These are phyloP conservation scores for Basileuterus tristriatus DNA, from an alignment of 2,797 vertebrate genomes.

Conservation along the genomic window DNA sequence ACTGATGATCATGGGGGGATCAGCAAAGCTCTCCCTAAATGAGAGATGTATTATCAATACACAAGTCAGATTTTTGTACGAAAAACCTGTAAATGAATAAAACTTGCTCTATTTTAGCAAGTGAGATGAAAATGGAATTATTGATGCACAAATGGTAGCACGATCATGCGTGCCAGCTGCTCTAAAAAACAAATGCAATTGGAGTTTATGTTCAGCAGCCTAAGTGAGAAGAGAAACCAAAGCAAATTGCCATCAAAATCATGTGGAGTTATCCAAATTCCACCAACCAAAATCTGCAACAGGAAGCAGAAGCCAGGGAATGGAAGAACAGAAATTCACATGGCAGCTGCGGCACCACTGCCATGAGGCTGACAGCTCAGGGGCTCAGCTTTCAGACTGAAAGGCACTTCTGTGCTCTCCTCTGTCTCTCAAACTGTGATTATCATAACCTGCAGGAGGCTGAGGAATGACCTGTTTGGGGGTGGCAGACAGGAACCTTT, in stretches of 20 bases:
- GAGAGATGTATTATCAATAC: neutral
- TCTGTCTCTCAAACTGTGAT: neutral
- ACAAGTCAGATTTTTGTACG: neutral
- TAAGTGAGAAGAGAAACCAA: conserved; percentile 24
- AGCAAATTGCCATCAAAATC: conserved; percentile 8
- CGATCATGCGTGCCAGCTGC: conserved; percentile 1
- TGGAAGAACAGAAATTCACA: neutral
- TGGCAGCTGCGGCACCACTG: neutral
- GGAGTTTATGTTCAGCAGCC: conserved; percentile 21
- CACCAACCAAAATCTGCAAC: neutral
- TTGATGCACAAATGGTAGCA: conserved; percentile 8
- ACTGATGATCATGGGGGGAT: conserved; percentile 1
- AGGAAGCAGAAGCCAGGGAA: neutral
- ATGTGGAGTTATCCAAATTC: neutral
- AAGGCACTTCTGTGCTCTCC: neutral
- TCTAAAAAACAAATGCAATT: conserved; percentile 26
- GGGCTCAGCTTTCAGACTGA: neutral
- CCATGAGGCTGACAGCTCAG: neutral
- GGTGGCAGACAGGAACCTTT: fast-evolving
- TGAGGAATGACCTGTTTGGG: neutral
- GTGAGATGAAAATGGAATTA: conserved; percentile 51
- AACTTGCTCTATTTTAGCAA: conserved; percentile 2
- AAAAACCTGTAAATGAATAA: neutral
- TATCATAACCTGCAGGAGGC: neutral
- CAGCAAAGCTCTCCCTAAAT: neutral